Conservation (phyloP, 1,140 invertebrate species). For the Nasonia vitripennis region DNA sequence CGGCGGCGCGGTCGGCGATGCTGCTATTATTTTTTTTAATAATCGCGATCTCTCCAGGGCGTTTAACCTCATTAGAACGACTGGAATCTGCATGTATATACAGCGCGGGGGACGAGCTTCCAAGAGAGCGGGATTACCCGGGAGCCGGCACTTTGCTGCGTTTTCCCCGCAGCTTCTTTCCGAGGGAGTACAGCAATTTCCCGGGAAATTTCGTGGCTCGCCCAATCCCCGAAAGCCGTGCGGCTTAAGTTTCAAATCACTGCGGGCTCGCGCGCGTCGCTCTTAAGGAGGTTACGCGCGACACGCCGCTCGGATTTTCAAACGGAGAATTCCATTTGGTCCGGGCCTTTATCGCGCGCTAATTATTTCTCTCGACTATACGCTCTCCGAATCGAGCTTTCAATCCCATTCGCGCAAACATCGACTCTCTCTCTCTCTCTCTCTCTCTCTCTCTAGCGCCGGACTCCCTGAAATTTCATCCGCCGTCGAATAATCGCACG, state of each 20-base stretch:
- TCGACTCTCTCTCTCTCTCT: no score
- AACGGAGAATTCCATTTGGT: background rate
- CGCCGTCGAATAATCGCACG: background rate
- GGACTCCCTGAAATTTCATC: background rate
- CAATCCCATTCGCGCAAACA: no score
- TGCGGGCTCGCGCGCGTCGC: background rate
- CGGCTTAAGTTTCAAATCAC: slow-evolving; percentile 48
- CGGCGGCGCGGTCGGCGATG: no score
- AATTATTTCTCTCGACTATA: background rate
- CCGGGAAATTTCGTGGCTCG: slow-evolving; percentile 43
- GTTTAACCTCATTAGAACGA: background rate
- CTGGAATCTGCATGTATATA: background rate
- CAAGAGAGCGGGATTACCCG: slow-evolving; percentile 10
- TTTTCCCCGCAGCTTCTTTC: slow-evolving; percentile 23
- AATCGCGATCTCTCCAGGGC: no score
- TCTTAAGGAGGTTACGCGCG: slow-evolving; percentile 20
- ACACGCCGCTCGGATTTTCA: background rate
- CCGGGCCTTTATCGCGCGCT: background rate
- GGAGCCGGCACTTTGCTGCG: slow-evolving; percentile 38
- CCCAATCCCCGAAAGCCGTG: slow-evolving; percentile 33
- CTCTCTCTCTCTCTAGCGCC: no score
- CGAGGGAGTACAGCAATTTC: slow-evolving; percentile 39
- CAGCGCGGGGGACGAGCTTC: background rate
- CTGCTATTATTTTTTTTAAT: background rate
- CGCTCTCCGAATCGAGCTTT: no score